Base-by-base conservation (phyloP, 2,113 vertebrate genomes). In the Reinhardtius hippoglossoides region DNA sequence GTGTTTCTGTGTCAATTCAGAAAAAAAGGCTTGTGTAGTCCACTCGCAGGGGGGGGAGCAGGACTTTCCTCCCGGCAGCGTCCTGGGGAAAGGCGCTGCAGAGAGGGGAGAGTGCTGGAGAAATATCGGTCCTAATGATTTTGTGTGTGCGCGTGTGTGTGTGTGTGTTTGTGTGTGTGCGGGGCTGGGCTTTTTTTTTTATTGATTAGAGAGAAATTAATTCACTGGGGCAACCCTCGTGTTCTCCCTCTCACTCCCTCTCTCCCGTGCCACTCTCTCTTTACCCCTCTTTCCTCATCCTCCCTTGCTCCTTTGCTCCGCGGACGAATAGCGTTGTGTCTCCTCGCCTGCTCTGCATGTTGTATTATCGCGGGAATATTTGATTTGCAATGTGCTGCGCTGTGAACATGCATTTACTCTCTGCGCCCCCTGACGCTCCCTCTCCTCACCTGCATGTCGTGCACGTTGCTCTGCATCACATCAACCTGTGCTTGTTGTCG, bases 171-270 rank as follows among this genome's bases (percentile, higher is more conserved):
- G 31, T 31, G 57, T 72, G 48, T 83, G 87, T 74, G 87, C 46
- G 76, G 75, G 82, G 89, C 69, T 78, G 88, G 82, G 82, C 86
- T 88, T 50, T 87, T 88, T 48, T 87, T 81, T 90, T 84, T 94
- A 94, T 94, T 92, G 94, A 94, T 95, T 92, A 94, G 91, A 86
- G 74, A 82, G 84, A 87, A 92, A 92, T 92, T 85, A 92, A 94
- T 94, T 92, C 80, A 89, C 78, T 16, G 88, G 88, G 89, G 73
- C 92, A 94, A 85, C 87, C 93, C 91, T 89, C 77, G 83, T 87
- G 87, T 87, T 88, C 37, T 70, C 73, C 64, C 78, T 65, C 46
- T 70, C 73, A 66, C 78, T 67, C 46, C 46, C 71, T 61, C 84
- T 52, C 67, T 40, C 67, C 65, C 70, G 57, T 9, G 1, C 3